Evolutionary conservation across 2,113 vertebrate genomes (phyloP).

Genomic region (Halcyon malimbica): DNA sequence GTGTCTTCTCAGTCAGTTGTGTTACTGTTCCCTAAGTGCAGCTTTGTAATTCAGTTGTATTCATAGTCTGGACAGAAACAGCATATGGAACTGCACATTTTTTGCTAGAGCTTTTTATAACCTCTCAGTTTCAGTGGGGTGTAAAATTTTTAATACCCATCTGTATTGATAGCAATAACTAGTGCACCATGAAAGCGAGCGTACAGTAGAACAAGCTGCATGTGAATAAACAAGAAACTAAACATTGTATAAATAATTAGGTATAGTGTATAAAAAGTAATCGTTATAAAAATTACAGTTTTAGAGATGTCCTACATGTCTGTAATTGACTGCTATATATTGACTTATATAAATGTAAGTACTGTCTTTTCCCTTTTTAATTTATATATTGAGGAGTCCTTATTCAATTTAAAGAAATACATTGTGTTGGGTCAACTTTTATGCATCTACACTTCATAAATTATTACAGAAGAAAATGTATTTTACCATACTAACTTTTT

Average conservation of each 20-base stretch:
- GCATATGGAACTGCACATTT: not conserved
- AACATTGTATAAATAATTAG: not conserved
- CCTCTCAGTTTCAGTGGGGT: not conserved
- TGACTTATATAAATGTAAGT: not conserved
- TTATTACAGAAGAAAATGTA: not conserved
- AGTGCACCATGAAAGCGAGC: not conserved
- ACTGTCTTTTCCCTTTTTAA: not conserved
- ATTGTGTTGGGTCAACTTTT: not conserved
- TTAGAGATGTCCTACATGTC: not conserved
- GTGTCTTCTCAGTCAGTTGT: not conserved
- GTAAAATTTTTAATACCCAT: not conserved
- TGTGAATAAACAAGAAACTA: not conserved
- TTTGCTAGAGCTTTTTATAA: not conserved
- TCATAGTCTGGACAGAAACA: not conserved
- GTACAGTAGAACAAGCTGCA: not conserved
- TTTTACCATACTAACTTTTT: not conserved
- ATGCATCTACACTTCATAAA: not conserved
- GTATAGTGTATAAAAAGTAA: not conserved
- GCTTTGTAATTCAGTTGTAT: rapidly evolving
- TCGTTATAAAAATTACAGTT: not conserved
- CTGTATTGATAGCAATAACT: not conserved
- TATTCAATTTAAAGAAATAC: not conserved
- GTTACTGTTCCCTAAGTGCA: not conserved
- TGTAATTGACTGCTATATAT: not conserved
- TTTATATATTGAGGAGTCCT: not conserved